Evolutionary conservation across 1,140 invertebrate species (phyloP).

Genomic region (Hylaeus anthracinus): DNA sequence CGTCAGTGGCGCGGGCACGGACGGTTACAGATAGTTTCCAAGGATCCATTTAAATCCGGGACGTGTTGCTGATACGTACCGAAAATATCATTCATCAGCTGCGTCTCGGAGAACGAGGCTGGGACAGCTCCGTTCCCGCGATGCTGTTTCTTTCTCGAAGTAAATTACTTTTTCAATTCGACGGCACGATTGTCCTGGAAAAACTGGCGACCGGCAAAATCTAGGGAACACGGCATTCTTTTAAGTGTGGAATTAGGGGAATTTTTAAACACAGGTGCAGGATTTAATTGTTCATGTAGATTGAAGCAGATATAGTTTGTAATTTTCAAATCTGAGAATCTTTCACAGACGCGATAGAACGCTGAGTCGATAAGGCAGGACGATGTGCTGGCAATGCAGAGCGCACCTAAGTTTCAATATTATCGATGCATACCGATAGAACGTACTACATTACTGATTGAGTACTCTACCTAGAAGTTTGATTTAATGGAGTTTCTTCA

Average conservation of each 20-base stretch:
- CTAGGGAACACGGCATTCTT: slow-evolving; percentile 4
- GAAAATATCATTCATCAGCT: slow-evolving; percentile 53
- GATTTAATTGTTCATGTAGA: too few relatives aligned
- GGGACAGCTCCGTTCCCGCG: neutral
- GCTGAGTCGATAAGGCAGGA: too few relatives aligned
- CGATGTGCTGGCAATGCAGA: too few relatives aligned
- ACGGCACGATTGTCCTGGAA: slow-evolving; percentile 13
- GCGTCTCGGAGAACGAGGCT: neutral
- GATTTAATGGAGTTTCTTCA: too few relatives aligned
- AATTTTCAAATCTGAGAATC: too few relatives aligned
- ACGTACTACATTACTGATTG: too few relatives aligned
- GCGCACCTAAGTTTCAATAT: too few relatives aligned
- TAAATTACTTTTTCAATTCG: slow-evolving; percentile 38
- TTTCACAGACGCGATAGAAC: too few relatives aligned
- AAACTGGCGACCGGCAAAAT: slow-evolving; percentile 9
- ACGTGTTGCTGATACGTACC: slow-evolving; percentile 55
- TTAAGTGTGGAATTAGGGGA: slow-evolving; percentile 9
- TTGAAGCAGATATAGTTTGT: too few relatives aligned
- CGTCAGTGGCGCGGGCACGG: slow-evolving; percentile 46
- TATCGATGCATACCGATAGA: too few relatives aligned
- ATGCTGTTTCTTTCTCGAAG: neutral
- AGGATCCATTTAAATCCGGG: slow-evolving; percentile 60
- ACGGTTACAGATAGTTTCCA: slow-evolving; percentile 66
- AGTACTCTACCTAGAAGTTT: too few relatives aligned
- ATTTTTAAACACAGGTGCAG: too few relatives aligned